Percentiles rank a stretch among this genome's conserved stretches.
Evolutionary conservation across 2,797 vertebrate genomes (phyloP).

Genomic region (Lepidocolaptes lacrymiger): DNA sequence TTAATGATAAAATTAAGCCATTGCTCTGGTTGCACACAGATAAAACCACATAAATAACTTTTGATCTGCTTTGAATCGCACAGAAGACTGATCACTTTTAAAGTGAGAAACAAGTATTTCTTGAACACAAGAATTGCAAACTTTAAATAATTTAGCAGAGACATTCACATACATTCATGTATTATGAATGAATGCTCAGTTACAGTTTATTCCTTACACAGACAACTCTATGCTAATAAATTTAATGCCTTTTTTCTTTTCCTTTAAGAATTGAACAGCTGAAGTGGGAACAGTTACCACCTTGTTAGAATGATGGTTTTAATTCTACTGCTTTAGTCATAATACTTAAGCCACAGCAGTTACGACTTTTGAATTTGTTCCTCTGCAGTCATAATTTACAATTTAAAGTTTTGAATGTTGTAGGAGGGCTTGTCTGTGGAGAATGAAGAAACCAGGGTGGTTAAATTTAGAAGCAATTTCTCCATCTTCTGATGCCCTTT

Average conservation of each 20-base stretch:
- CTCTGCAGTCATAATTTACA: neutral
- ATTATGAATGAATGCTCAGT: conserved; percentile 5
- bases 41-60: neutral
- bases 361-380: neutral
- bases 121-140: neutral
- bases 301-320: neutral
- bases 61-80: neutral
- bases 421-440: neutral
- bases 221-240: neutral
- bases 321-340: neutral
- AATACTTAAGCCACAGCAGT: neutral
- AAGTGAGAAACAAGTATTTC: conserved; percentile 15
- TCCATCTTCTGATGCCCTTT: neutral
- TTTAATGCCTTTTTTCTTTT: neutral
- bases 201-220: conserved; percentile 3
- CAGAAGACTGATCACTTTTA: neutral
- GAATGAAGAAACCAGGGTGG: neutral
- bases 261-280: neutral
- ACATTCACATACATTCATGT: neutral
- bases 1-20: neutral
- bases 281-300: neutral
- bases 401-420: neutral
- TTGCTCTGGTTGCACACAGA: neutral
- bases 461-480: neutral
- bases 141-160: conserved; percentile 36